Percentiles rank a stretch among this genome's conserved stretches.
phyloP scores from a whole-genome alignment of 1,140 invertebrate genomes.

The Drosophila carrolli region DNA sequence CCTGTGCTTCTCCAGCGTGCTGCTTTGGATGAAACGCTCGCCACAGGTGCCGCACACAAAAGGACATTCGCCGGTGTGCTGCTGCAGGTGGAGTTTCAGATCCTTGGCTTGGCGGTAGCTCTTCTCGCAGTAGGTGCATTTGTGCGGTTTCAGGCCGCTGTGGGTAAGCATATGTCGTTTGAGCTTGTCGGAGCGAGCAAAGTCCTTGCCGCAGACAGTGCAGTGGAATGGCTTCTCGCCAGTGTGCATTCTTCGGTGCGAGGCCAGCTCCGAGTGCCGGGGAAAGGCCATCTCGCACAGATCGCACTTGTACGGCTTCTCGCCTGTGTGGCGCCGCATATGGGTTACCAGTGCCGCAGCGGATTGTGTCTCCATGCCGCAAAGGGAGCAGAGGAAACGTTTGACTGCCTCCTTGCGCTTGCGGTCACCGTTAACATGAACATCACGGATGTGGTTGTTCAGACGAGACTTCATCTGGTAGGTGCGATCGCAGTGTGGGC shows the following conservation, averaged over 20 bases:
- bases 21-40: constrained; percentile 70
- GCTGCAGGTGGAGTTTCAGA: constrained; percentile 66
- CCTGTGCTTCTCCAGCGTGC: constrained; percentile 67
- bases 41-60: constrained; percentile 71
- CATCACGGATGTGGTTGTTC: constrained; percentile 71
- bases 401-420: constrained; percentile 73
- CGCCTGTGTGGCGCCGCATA: constrained; percentile 85
- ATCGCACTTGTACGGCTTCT: constrained; percentile 77
- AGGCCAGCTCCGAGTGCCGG: constrained; percentile 62
- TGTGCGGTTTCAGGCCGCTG: constrained; percentile 70
- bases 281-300: constrained; percentile 75
- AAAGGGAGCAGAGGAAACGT: constrained; percentile 85
- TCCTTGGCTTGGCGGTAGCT: constrained; percentile 73
- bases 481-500: constrained; percentile 70
- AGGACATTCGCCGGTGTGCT: constrained; percentile 68
- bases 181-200: constrained; percentile 69
- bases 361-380: constrained; percentile 86
- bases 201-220: constrained; percentile 73
- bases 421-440: constrained; percentile 71
- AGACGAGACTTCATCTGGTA: constrained; percentile 73
- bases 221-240: constrained; percentile 73
- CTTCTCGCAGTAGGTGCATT: constrained; percentile 73
- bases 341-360: constrained; percentile 87
- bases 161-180: constrained; percentile 72
- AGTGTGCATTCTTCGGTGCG: constrained; percentile 68